phyloP scores from a whole-genome alignment of 1,140 invertebrate genomes.

The Hyposmocoma kahamanoa region DNA sequence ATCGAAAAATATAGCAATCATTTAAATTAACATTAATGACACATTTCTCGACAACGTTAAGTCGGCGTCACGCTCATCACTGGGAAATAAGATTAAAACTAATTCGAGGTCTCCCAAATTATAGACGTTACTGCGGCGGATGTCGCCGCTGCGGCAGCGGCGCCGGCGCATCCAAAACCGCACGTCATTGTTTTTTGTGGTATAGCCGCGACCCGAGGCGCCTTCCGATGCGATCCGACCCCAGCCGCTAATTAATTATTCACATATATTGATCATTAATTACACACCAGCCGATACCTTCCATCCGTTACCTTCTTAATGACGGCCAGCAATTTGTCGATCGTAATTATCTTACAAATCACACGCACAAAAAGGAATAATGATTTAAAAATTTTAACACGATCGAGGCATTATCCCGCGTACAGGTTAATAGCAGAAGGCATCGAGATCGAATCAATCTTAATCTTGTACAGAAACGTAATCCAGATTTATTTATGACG shows the following conservation, averaged over 20 bases:
- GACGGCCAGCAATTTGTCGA: slow-evolving; percentile 66
- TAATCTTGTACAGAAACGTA: slow-evolving; percentile 71
- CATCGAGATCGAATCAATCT: slow-evolving; percentile 72
- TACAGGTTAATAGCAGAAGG: slow-evolving; percentile 65
- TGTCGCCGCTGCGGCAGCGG: slow-evolving; percentile 54
- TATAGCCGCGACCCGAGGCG: slow-evolving; percentile 45
- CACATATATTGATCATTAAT: slow-evolving; percentile 72
- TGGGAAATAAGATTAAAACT: slow-evolving; percentile 60
- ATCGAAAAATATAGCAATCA: slow-evolving; percentile 45
- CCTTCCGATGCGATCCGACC: slow-evolving; percentile 44
- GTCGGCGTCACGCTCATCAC: slow-evolving; percentile 58
- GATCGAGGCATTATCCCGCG: slow-evolving; percentile 54
- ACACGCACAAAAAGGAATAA: slow-evolving; percentile 57
- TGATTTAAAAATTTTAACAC: slow-evolving; percentile 66
- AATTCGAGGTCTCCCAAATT: slow-evolving; percentile 69
- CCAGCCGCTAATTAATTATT: slow-evolving; percentile 70
- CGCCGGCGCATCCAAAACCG: slow-evolving; percentile 62
- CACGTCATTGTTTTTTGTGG: slow-evolving; percentile 72
- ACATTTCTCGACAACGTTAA: slow-evolving; percentile 45
- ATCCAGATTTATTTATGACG: slow-evolving; percentile 73
- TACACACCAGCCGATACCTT: slow-evolving; percentile 49
- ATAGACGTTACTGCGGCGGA: slow-evolving; percentile 55
- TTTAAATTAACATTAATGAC: slow-evolving; percentile 65
- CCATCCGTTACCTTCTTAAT: slow-evolving; percentile 63
- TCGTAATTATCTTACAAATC: slow-evolving; percentile 65